phyloP scores from a whole-genome alignment of 2,888 invertebrate genomes.

The Pachycephus smyrnensis region DNA sequence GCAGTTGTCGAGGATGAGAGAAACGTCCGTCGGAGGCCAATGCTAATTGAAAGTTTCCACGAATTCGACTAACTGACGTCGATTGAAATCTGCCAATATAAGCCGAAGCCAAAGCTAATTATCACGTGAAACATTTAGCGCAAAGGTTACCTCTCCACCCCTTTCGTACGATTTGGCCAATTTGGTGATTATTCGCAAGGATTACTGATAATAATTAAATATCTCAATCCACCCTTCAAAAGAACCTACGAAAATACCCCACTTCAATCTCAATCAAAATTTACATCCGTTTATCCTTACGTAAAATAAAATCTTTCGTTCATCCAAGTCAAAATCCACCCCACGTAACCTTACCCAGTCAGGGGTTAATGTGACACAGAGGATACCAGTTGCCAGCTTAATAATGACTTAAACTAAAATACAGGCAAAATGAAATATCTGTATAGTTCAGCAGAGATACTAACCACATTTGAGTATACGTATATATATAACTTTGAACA shows the following conservation, averaged over 20 bases:
- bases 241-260: background rate
- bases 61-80: constrained; percentile 23
- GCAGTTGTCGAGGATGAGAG: background rate
- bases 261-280: background rate
- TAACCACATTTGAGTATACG: background rate
- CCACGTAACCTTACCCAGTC: background rate
- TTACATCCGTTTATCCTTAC: background rate
- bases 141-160: background rate
- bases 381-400: background rate
- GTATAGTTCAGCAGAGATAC: background rate
- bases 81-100: constrained; percentile 36
- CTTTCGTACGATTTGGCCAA: background rate
- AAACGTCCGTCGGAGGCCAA: background rate
- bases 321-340: background rate
- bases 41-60: constrained; percentile 1
- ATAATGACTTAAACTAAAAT: background rate
- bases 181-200: background rate
- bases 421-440: background rate
- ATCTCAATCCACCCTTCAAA: background rate
- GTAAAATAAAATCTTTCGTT: background rate
- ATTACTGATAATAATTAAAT: background rate
- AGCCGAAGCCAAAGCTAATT: constrained; percentile 5
- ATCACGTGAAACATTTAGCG: background rate
- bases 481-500: background rate
- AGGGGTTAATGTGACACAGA: background rate